Conservation (phyloP, 2,113 vertebrate species). For the Hippocampus zosterae region DNA sequence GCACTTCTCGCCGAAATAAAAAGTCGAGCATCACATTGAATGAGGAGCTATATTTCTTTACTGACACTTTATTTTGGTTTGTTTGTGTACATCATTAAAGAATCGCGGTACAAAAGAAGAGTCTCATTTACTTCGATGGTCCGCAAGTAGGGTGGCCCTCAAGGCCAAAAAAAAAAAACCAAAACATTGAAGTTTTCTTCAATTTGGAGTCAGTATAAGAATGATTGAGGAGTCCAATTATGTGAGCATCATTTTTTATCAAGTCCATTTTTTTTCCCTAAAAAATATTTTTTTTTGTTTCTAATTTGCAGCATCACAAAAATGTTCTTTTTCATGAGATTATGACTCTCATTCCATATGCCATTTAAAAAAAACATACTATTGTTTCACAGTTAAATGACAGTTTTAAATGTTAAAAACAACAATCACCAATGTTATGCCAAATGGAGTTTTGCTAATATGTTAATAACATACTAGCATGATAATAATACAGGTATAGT, state of each 20-base stretch:
- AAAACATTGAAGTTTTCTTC: not conserved
- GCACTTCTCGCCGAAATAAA: slow-evolving; percentile 62
- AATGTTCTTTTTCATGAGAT: too few species aligned
- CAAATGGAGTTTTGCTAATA: too few species aligned
- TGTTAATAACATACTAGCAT: too few species aligned
- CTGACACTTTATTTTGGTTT: not conserved
- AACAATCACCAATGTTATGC: too few species aligned
- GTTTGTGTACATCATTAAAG: slow-evolving; percentile 2
- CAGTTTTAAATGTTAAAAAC: too few species aligned
- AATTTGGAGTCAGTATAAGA: not conserved
- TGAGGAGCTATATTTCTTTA: slow-evolving; percentile 60
- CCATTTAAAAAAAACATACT: too few species aligned
- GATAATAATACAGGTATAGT: not conserved
- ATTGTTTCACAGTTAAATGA: too few species aligned
- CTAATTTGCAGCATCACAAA: too few species aligned
- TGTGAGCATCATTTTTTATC: too few species aligned
- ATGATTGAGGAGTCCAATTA: not conserved
- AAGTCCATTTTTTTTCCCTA: not conserved
- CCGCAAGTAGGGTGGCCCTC: not conserved
- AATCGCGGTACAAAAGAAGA: not conserved
- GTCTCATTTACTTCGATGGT: not conserved
- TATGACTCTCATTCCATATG: too few species aligned
- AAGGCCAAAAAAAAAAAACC: not conserved
- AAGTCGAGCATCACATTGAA: slow-evolving; percentile 49
- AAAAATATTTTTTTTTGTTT: not conserved